A percentile compares a stretch with the other conserved stretches of the same genome.
phyloP scores from a whole-genome alignment of 92 coral and sea anemone species.

The Umimayanthus kanabou region DNA sequence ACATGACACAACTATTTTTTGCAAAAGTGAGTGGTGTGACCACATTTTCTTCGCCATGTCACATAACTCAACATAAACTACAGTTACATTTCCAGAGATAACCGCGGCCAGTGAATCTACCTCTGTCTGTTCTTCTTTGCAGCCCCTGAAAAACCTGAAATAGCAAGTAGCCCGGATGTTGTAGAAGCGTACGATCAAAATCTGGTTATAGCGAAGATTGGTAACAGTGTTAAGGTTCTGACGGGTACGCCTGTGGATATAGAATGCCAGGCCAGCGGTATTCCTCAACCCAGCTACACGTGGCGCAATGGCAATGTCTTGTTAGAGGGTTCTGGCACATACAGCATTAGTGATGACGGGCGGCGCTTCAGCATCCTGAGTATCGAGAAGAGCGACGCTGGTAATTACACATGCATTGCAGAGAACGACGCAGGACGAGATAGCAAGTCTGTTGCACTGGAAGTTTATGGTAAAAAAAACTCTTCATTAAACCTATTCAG shows the following conservation, averaged over 20 bases:
- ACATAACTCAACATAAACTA: no score
- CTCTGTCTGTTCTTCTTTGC: not conserved
- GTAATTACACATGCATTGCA: conserved; percentile 22
- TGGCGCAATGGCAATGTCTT: not conserved
- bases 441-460: conserved; percentile 15
- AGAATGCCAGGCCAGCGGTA: conserved; percentile 29
- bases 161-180: conserved; percentile 16
- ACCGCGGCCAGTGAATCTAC: no score
- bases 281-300: conserved; percentile 16
- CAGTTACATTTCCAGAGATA: no score
- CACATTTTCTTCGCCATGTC: no score
- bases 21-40: no score
- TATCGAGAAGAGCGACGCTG: conserved; percentile 9
- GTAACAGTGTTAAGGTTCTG: conserved; percentile 15
- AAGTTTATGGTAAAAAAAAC: conserved; percentile 21
- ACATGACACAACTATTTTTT: no score
- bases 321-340: not conserved
- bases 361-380: conserved; percentile 3
- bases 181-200: conserved; percentile 26
- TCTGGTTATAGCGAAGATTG: not conserved
- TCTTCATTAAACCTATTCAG: no score
- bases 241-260: conserved; percentile 19
- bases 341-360: not conserved
- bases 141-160: conserved; percentile 33
- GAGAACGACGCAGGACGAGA: conserved; percentile 28